These are phyloP conservation scores for Cromileptes altivelis DNA, from an alignment of 2,113 vertebrate species.

Conservation along the genomic window DNA sequence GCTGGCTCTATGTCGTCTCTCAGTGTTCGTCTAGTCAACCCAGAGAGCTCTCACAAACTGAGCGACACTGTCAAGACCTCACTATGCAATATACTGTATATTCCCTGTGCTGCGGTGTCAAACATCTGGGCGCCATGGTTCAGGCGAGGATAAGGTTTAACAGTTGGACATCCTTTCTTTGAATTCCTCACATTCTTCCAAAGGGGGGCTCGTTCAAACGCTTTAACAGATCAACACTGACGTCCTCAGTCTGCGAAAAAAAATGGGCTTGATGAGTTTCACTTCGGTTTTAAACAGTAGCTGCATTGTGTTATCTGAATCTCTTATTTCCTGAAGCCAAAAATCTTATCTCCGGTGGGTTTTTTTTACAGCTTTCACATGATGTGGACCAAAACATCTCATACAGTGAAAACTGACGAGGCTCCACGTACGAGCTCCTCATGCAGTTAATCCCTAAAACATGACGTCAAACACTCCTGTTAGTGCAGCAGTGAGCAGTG, in stretches of 20 bases:
- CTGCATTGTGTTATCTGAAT: conserved; percentile 1
- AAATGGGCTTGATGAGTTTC: conserved; percentile 18
- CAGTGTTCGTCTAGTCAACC: background rate
- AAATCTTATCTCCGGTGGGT: background rate
- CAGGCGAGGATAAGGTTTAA: conserved; percentile 71
- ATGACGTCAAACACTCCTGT: conserved; percentile 7
- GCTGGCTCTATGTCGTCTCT: background rate
- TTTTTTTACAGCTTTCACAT: conserved; percentile 18
- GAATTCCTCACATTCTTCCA: conserved; percentile 73
- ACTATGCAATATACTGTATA: conserved; percentile 30
- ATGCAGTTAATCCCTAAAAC: background rate
- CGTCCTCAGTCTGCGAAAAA: background rate
- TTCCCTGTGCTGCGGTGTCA: conserved; percentile 47
- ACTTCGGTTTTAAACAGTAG: conserved; percentile 25
- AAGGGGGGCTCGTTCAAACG: conserved; percentile 41
- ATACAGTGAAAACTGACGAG: background rate
- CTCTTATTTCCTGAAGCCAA: conserved; percentile 3
- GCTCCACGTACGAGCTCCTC: background rate
- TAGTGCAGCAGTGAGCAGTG: background rate
- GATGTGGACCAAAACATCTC: background rate
- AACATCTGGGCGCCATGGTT: conserved; percentile 77
- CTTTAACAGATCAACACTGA: conserved; percentile 65
- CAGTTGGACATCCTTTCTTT: conserved; percentile 70
- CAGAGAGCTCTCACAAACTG: conserved; percentile 32
- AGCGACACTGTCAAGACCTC: conserved; percentile 28